phyloP scores from a whole-genome alignment of 2,888 invertebrate genomes.

The Tachina lurida region DNA sequence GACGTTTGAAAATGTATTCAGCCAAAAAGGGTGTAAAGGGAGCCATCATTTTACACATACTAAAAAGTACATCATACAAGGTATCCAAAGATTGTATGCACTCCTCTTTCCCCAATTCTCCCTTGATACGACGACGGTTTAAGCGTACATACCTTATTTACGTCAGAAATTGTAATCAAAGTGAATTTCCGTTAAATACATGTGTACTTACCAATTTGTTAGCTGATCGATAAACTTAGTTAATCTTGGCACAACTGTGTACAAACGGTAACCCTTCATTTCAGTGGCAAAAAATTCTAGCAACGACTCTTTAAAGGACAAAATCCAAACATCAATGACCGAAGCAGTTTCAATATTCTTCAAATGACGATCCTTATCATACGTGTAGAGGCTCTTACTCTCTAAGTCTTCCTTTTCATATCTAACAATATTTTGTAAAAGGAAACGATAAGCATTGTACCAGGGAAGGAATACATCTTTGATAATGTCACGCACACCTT shows the following conservation, averaged over 20 bases:
- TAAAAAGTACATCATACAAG: slow-evolving; percentile 92
- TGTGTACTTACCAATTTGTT: slow-evolving; percentile 91
- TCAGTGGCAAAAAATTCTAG: slow-evolving; percentile 94
- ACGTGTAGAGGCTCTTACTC: slow-evolving; percentile 83
- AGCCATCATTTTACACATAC: slow-evolving; percentile 96
- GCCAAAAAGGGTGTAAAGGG: slow-evolving; percentile 98
- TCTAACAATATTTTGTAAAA: slow-evolving; percentile 95
- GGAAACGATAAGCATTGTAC: slow-evolving; percentile 96
- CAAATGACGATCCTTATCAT: slow-evolving; percentile 84
- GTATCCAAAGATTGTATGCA: slow-evolving; percentile 93
- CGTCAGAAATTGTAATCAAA: neutral
- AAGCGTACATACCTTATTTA: slow-evolving; percentile 91
- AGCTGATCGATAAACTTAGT: slow-evolving; percentile 98
- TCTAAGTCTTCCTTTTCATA: slow-evolving; percentile 87
- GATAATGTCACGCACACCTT: slow-evolving; percentile 97
- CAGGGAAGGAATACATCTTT: slow-evolving; percentile 99
- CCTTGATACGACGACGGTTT: slow-evolving; percentile 97
- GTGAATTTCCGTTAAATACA: neutral
- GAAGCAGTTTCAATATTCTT: slow-evolving; percentile 77
- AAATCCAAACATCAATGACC: slow-evolving; percentile 98
- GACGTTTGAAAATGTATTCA: slow-evolving; percentile 96
- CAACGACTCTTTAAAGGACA: slow-evolving; percentile 97
- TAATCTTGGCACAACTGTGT: slow-evolving; percentile 96
- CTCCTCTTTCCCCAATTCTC: slow-evolving; percentile 91
- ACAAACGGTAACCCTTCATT: slow-evolving; percentile 97